Conservation (phyloP, 1,140 invertebrate genomes). For the Zaprionus vittiger region DNA sequence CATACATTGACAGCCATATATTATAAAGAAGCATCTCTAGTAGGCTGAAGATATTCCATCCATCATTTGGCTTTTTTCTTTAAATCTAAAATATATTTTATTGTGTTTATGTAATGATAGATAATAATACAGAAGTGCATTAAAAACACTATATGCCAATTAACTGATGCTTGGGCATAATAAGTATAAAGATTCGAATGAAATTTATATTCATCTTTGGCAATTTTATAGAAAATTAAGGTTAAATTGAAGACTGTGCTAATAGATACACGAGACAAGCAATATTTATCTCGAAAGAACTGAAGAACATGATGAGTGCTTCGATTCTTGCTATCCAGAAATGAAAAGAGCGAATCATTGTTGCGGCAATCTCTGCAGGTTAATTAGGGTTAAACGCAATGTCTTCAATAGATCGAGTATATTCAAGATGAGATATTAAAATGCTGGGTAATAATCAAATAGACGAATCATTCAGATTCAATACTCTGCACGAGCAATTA, state of each 20-base stretch:
- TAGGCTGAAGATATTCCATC: too few relatives aligned
- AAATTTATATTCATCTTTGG: constrained; percentile 11
- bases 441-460: constrained; percentile 1
- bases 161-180: neutral
- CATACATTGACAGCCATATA: too few relatives aligned
- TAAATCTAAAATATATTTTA: too few relatives aligned
- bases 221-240: constrained; percentile 19
- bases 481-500: constrained; percentile 7
- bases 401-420: constrained; percentile 13
- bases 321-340: neutral
- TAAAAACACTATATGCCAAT: neutral
- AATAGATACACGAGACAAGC: neutral
- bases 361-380: constrained; percentile 10
- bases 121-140: neutral
- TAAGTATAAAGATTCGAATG: neutral
- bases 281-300: neutral
- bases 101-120: too few relatives aligned
- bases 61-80: too few relatives aligned
- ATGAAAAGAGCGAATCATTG: constrained; percentile 1
- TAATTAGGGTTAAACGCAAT: constrained; percentile 14
- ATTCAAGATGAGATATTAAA: constrained; percentile 5
- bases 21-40: too few relatives aligned
- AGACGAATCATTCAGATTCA: constrained; percentile 8
- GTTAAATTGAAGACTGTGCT: constrained; percentile 11
- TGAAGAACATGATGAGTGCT: neutral